Evolutionary conservation across 2,113 vertebrate species (phyloP).

Genomic region (Neofelis nebulosa): DNA sequence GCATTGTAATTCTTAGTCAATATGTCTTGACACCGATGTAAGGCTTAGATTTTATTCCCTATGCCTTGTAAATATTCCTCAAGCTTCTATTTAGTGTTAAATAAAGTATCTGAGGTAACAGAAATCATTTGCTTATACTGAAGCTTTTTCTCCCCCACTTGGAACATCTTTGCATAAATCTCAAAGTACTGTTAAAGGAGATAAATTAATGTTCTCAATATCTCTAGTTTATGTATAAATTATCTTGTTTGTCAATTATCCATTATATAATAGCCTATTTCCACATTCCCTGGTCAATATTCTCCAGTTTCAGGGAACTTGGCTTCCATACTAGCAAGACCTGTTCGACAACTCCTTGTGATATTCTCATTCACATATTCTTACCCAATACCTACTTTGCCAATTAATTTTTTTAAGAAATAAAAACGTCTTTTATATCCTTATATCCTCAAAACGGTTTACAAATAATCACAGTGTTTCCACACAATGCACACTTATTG

Average conservation of each 20-base stretch:
- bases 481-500: not conserved
- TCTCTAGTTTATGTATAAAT: not conserved
- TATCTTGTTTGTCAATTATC: not conserved
- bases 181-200: not conserved
- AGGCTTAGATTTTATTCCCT: not conserved
- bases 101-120: not conserved
- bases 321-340: not conserved
- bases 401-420: not conserved
- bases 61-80: not conserved
- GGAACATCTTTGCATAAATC: not conserved
- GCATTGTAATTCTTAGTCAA: not conserved
- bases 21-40: not conserved
- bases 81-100: not conserved
- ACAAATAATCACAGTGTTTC: not conserved
- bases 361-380: not conserved
- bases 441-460: not conserved
- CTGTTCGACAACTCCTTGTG: not conserved
- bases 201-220: not conserved
- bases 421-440: not conserved
- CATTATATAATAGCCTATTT: not conserved
- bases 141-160: not conserved
- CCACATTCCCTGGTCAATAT: not conserved
- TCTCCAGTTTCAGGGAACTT: not conserved
- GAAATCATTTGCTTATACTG: not conserved
- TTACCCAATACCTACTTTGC: not conserved